Conservation (phyloP, 2,888 invertebrate genomes). For the Drosophila yooni region DNA sequence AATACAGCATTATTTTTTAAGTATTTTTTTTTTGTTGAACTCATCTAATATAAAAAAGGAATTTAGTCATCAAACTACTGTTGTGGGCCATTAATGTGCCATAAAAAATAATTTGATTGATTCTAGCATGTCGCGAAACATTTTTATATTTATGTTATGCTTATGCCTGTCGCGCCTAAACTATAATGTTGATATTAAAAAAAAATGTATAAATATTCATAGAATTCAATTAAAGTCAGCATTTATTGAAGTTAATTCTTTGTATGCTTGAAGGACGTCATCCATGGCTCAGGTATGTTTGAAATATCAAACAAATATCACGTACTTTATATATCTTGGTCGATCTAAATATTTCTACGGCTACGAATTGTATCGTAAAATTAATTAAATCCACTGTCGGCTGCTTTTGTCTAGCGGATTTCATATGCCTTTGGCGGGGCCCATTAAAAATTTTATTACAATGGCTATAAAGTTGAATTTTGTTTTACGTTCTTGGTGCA, state of each 20-base stretch:
- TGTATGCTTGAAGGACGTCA: neutral
- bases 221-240: neutral
- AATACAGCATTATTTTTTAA: neutral
- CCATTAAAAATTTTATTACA: conserved; percentile 72
- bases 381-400: conserved; percentile 68
- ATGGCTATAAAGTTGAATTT: conserved; percentile 64
- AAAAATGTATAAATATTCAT: neutral
- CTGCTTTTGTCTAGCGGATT: conserved; percentile 47
- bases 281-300: conserved; percentile 1
- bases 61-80: neutral
- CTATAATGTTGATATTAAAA: neutral
- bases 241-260: neutral
- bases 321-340: neutral
- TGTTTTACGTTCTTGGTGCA: conserved; percentile 35
- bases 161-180: neutral
- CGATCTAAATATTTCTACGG: conserved; percentile 28
- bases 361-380: conserved; percentile 52
- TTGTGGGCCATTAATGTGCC: neutral
- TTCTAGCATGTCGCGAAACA: neutral
- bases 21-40: neutral
- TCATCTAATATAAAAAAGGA: neutral
- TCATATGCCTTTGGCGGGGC: conserved; percentile 48
- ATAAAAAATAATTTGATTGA: neutral
- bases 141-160: neutral
- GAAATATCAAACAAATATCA: conserved; percentile 8